These are phyloP conservation scores for Leptoteleia sp. DNA, from an alignment of 1,140 invertebrate genomes.

Conservation along the genomic window DNA sequence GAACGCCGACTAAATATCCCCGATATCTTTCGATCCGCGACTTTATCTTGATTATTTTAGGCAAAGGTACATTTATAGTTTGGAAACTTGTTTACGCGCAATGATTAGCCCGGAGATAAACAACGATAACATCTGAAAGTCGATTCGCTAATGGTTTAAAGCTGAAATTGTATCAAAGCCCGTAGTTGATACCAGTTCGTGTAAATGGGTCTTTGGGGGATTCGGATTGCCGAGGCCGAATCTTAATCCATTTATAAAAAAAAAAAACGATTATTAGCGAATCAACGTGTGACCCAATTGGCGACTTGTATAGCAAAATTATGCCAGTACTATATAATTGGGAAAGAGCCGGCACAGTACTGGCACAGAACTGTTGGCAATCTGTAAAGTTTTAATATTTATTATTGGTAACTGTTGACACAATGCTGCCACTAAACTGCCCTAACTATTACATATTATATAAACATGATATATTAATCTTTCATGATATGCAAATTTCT, in stretches of 20 bases:
- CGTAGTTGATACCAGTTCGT: constrained; percentile 45
- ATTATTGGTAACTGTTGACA: no score
- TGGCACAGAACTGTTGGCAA: no score
- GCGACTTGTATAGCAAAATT: no score
- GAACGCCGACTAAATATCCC: constrained; percentile 26
- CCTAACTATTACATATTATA: no score
- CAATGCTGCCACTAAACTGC: no score
- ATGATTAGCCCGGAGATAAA: constrained; percentile 61
- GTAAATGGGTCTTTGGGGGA: constrained; percentile 49
- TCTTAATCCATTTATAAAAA: constrained; percentile 42
- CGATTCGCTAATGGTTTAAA: constrained; percentile 59
- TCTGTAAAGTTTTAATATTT: no score
- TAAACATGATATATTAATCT: no score
- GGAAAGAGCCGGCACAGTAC: no score
- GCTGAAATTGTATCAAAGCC: constrained; percentile 51
- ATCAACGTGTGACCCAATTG: no score
- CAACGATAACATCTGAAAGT: constrained; percentile 59
- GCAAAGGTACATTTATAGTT: constrained; percentile 40
- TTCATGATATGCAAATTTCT: no score
- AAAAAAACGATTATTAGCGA: no score
- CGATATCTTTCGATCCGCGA: constrained; percentile 9
- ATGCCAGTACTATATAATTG: no score
- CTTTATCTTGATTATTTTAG: constrained; percentile 45
- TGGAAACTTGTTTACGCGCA: constrained; percentile 57
- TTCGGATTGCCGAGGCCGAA: constrained; percentile 27